Conservation (phyloP, 2,888 invertebrate genomes). For the Drosophila dives region DNA sequence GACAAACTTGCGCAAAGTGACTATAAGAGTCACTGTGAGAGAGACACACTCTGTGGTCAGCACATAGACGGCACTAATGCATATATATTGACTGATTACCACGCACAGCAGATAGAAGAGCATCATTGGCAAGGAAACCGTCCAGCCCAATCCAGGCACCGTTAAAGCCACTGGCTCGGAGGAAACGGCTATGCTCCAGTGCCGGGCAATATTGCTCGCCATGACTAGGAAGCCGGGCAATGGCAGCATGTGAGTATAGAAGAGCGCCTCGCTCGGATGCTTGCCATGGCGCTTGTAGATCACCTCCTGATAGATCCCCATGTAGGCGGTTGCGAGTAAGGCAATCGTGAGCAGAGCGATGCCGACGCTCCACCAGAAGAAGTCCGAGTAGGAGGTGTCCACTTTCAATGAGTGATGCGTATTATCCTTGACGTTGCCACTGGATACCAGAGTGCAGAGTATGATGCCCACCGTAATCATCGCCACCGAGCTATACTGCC, state of each 20-base stretch:
- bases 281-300: conserved; percentile 94
- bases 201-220: conserved; percentile 90
- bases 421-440: conserved; percentile 87
- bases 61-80: conserved; percentile 97
- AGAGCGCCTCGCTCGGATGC: conserved; percentile 94
- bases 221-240: conserved; percentile 95
- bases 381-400: conserved; percentile 75
- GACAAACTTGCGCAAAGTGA: conserved; percentile 97
- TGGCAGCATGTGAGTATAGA: conserved; percentile 95
- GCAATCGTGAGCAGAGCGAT: conserved; percentile 94
- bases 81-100: conserved; percentile 95
- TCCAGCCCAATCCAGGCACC: no score
- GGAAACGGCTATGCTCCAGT: conserved; percentile 88
- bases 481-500: conserved; percentile 95
- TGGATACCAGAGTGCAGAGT: conserved; percentile 95
- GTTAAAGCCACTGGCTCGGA: no score
- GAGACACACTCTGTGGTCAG: conserved; percentile 97
- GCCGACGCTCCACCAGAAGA: conserved; percentile 89
- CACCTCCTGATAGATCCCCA: conserved; percentile 98
- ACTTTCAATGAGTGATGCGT: conserved; percentile 86
- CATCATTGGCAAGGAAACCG: conserved; percentile 88
- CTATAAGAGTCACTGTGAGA: conserved; percentile 96
- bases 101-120: conserved; percentile 92
- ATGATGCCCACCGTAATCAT: conserved; percentile 97
- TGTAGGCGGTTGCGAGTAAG: conserved; percentile 95